Evolutionary conservation across 2,797 vertebrate genomes (phyloP).

Genomic region (Protosalanx chinensis): DNA sequence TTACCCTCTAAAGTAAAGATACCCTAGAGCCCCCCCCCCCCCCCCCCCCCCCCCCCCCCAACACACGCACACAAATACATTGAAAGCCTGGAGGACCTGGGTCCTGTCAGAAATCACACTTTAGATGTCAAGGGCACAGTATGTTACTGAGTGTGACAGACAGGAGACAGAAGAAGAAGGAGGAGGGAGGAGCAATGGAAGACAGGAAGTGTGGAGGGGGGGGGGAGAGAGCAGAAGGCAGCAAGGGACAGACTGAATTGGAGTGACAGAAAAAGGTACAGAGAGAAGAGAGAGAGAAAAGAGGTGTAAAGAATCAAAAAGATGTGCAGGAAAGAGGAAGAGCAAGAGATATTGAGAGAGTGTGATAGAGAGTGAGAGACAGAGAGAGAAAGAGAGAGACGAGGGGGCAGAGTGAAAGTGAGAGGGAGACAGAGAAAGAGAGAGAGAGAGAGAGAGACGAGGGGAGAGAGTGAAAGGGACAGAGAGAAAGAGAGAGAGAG

Average conservation of each 20-base stretch:
- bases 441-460: constrained; percentile 9
- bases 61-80: constrained; percentile 21
- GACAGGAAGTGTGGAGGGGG: neutral
- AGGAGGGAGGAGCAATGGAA: constrained; percentile 22
- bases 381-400: constrained; percentile 23
- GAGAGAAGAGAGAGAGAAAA: constrained; percentile 43
- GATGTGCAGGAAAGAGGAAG: constrained; percentile 17
- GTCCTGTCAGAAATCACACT: constrained; percentile 70
- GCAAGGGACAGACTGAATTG: constrained; percentile 13
- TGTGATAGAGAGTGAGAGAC: neutral
- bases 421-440: constrained; percentile 14
- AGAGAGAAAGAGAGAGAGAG: constrained; percentile 23
- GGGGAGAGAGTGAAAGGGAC: neutral
- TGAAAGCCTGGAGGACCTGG: constrained; percentile 60
- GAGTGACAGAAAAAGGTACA: constrained; percentile 23
- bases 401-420: constrained; percentile 26
- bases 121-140: constrained; percentile 67
- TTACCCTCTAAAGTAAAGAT: constrained; percentile 57
- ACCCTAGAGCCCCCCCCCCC: constrained; percentile 42
- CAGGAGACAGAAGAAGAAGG: constrained; percentile 28
- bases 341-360: too few species aligned
- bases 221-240: constrained; percentile 37
- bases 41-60: constrained; percentile 2
- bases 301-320: neutral
- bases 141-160: constrained; percentile 63